A percentile compares a stretch with the other conserved stretches of the same genome.
Evolutionary conservation across 1,140 invertebrate genomes (phyloP).

Genomic region (Panagrolaimus sp.): DNA sequence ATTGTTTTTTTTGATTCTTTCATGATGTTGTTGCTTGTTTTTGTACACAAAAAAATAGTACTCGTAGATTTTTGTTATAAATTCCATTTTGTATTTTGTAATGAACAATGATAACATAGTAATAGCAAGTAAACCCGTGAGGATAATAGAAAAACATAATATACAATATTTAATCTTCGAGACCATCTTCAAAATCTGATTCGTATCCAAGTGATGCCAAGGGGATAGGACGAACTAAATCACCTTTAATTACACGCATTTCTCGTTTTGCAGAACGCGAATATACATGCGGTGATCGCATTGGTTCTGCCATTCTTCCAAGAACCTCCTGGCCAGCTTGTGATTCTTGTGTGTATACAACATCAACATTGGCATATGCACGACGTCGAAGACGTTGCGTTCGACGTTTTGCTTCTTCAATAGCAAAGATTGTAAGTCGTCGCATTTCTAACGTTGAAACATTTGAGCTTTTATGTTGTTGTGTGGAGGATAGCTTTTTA

Average conservation of each 20-base stretch:
- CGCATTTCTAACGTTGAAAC: slow-evolving; percentile 13
- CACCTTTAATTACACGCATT: slow-evolving; percentile 37
- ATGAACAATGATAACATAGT: no score
- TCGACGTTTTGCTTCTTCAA: slow-evolving; percentile 24
- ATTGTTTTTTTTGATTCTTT: no score
- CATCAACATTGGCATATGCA: slow-evolving; percentile 25
- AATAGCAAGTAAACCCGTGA: no score
- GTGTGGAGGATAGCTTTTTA: neutral
- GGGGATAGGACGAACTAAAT: slow-evolving; percentile 41
- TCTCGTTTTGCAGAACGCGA: slow-evolving; percentile 17
- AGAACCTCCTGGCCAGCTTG: slow-evolving; percentile 25
- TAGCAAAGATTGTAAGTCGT: slow-evolving; percentile 30
- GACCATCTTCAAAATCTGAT: slow-evolving; percentile 38
- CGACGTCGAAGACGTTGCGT: slow-evolving; percentile 5
- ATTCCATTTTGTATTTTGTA: no score
- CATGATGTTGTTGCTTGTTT: no score
- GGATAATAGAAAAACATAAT: no score
- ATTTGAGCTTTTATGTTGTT: slow-evolving; percentile 15
- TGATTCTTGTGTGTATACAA: slow-evolving; percentile 24
- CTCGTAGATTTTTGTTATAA: no score
- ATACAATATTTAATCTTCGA: slow-evolving; percentile 19
- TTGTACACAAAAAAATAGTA: no score
- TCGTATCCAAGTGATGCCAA: slow-evolving; percentile 42
- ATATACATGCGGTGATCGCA: slow-evolving; percentile 39
- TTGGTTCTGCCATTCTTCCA: slow-evolving; percentile 39